Percentiles rank a stretch among this genome's conserved stretches.
These are phyloP conservation scores for Leuciscus waleckii DNA, from an alignment of 2,797 vertebrate genomes.

Conservation along the genomic window DNA sequence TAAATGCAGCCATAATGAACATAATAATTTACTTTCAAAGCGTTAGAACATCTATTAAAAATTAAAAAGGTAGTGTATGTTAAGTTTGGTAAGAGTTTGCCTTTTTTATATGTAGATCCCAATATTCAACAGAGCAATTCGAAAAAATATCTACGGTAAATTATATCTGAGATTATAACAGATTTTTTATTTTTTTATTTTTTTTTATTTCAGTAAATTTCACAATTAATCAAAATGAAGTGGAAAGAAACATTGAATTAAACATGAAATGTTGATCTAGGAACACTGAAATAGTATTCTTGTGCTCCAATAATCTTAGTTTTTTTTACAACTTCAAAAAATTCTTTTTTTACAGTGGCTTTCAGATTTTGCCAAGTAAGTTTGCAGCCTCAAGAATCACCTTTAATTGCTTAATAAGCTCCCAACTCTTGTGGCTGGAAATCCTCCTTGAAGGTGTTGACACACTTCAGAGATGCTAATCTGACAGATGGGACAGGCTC, in stretches of 20 bases:
- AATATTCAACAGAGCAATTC: not conserved
- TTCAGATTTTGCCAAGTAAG: not conserved
- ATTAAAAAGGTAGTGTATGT: not conserved
- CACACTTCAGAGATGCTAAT: constrained; percentile 63
- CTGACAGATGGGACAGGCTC: constrained; percentile 67
- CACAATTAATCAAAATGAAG: not conserved
- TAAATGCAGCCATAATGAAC: not conserved
- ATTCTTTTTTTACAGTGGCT: not conserved
- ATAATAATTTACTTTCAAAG: not conserved
- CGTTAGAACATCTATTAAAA: not conserved
- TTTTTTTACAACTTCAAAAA: not conserved
- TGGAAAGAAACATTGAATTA: not conserved
- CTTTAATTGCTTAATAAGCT: not conserved
- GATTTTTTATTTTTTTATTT: not conserved
- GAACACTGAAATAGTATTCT: not conserved
- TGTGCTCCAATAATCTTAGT: not conserved
- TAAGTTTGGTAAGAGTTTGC: not conserved
- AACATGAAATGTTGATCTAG: not conserved
- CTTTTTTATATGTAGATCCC: not conserved
- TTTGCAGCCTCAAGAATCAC: not conserved
- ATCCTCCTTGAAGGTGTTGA: constrained; percentile 70
- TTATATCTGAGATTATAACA: not conserved
- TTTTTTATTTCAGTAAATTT: not conserved
- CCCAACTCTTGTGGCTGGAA: constrained; percentile 65
- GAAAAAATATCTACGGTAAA: not conserved